Evolutionary conservation across 2,888 invertebrate genomes (phyloP), one percentile per base, ranked within the genome.

Genomic region (Agriopis marginaria): DNA sequence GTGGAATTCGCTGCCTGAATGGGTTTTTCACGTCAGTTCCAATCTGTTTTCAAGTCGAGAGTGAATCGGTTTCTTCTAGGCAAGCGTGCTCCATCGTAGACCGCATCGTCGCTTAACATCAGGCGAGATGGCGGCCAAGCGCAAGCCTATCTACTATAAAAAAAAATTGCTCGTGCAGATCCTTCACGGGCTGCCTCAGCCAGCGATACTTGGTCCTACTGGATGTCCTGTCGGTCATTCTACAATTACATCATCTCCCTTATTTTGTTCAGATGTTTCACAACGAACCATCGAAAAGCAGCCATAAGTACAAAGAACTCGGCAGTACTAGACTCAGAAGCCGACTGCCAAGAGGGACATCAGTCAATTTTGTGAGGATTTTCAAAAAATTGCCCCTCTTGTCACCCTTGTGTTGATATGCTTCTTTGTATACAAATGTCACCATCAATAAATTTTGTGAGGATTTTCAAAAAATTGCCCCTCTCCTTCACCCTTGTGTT

Each of bases 361-460:
- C 56, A 9, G 56, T 64, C 12, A 64, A 64, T 55, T 64, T 64
- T 56, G 64, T 64, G 49, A 64, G 55, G 17, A 49, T 42, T 61
- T 49, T 12, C 10, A 39, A 45, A 49, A 10, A 39, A 10, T 40
- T 42, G 10, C 8, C 61, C 61, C 50, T 11, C 6, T 40, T 49
- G 12, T 49, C 49, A 60, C 39, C 9, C 45, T 47, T 47, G 58
- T 58, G 23, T 44, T 42, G 55, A 14, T 17, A 6, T n/a, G 42
- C 42, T 17, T 55, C 12, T 39, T 17, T 56, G 55, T 56, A 42
- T 42, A 10, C 42, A 55, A 23, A 58, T 32, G 58, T 58, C 10
- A n/a, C n/a, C 55, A 11, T 64, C 56, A 9, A 64, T 64, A 8
- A 64, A 64, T 54, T 64, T 64, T 56, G 64, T 64, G 49, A 64